Base-by-base conservation (phyloP, 2,113 vertebrate species). In the Indri indri region DNA sequence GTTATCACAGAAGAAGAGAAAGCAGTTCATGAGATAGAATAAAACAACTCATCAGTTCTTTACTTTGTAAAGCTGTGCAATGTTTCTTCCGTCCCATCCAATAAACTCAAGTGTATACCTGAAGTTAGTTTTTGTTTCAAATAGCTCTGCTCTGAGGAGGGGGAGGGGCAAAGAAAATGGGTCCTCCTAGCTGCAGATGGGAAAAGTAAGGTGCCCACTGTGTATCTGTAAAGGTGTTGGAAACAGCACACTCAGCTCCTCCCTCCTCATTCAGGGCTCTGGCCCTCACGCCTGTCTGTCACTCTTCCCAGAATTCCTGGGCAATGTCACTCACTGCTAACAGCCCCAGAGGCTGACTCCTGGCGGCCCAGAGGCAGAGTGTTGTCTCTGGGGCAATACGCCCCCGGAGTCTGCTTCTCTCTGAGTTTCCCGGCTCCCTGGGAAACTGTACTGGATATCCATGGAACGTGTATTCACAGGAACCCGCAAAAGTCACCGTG, bases 311-410 rank as follows among this genome's bases (percentile, higher is more conserved):
- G 81, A n/a, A 30, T 95, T 87, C 91, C 89, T 76, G 65, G 96
- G 96, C 87, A 89, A 90, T 84, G 91, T 84, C 96, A 91, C 83
- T 97, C 89, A 94, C 59, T 94, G 86, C 89, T 93, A 74, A 94
- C 86, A 37, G 82, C 91, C 91, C 97, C 80, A 47, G 57, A 13
- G 91, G 82, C 96, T 93, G 80, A 91, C 89, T 94, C 63, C 54
- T 59, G 57, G 95, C 2, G 0, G 70, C 81, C 97, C 81, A 84
- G 76, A 47, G 85, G 96, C 94, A 61, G 65, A 92, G 77, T 70
- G 88, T 34, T 76, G 57, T 85, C 90, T 96, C 88, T 71, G 17
- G 1, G 90, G 90, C 97, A 80, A 80, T 18, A 13, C 0, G 8
- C 40, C 57, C 80, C 57, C 0, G 0, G 74, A 81, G 54, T 63